These are phyloP conservation scores for Pharmacophagus antenor DNA, from an alignment of 2,888 invertebrate genomes.

Conservation along the genomic window DNA sequence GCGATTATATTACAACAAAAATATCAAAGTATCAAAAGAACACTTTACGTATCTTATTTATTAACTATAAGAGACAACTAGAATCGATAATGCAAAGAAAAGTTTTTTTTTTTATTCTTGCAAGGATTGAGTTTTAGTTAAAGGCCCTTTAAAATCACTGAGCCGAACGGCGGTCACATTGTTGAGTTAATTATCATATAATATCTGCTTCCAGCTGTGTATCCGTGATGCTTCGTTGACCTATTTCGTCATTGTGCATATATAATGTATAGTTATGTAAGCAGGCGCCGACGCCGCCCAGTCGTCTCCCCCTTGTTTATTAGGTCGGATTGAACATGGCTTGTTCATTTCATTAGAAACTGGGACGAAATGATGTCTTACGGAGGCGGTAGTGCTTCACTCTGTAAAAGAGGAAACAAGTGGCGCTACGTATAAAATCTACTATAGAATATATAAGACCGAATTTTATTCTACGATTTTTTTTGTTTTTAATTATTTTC, in stretches of 20 bases:
- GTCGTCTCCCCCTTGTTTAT: slow-evolving; percentile 27
- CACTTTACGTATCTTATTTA: no score
- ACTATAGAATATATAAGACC: no score
- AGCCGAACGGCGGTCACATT: not conserved
- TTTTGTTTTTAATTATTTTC: no score
- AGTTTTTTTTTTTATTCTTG: not conserved
- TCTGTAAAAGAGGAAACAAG: not conserved
- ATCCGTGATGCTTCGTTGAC: slow-evolving; percentile 21
- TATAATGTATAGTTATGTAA: slow-evolving; percentile 2
- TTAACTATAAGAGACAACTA: no score
- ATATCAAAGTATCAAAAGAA: no score
- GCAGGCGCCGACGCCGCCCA: slow-evolving; percentile 17
- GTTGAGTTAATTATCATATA: not conserved
- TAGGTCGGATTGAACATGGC: slow-evolving; percentile 24
- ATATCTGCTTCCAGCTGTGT: slow-evolving; percentile 3
- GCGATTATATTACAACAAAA: no score
- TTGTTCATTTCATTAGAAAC: slow-evolving; percentile 23
- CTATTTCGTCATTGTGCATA: slow-evolving; percentile 15
- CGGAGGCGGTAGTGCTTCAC: not conserved
- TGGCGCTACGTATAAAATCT: not conserved
- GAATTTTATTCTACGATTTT: no score
- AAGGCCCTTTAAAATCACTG: not conserved
- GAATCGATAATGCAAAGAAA: not conserved
- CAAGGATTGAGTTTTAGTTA: not conserved
- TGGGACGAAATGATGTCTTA: slow-evolving; percentile 11